Evolutionary conservation across 1,140 invertebrate genomes (phyloP).

Genomic region (Vanessa atalanta): DNA sequence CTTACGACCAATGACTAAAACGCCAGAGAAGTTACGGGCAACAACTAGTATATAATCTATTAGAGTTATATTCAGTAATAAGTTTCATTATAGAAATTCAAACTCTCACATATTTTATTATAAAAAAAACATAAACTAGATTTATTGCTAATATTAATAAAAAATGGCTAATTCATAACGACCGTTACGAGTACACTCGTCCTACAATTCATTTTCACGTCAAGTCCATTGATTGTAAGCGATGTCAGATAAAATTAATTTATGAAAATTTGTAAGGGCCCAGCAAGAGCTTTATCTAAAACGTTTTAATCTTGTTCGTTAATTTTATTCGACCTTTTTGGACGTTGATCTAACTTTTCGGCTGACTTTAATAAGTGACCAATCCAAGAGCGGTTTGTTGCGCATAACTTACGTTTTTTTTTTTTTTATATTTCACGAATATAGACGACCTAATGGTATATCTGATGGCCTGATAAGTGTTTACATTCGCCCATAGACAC

Average conservation of each 20-base stretch:
- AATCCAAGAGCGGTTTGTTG: background rate
- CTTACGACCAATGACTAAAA: too few species aligned
- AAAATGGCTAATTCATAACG: background rate
- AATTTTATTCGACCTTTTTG: background rate
- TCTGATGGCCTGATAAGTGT: too few species aligned
- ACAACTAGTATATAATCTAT: too few species aligned
- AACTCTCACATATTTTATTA: too few species aligned
- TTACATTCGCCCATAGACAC: too few species aligned
- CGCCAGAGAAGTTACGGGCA: too few species aligned
- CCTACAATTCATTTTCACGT: constrained; percentile 43
- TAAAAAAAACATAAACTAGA: too few species aligned
- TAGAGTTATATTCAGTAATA: too few species aligned
- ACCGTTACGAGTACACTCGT: background rate
- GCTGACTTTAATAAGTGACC: background rate
- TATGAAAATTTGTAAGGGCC: constrained; percentile 46
- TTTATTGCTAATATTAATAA: background rate
- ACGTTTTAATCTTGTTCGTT: constrained; percentile 29
- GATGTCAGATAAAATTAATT: constrained; percentile 57
- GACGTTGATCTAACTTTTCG: background rate
- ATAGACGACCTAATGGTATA: too few species aligned
- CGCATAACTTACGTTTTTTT: too few species aligned
- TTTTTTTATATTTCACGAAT: too few species aligned
- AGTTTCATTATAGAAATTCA: too few species aligned
- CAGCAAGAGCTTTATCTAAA: constrained; percentile 46
- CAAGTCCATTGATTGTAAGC: constrained; percentile 46